phyloP scores from a whole-genome alignment of 1,140 invertebrate species.

The Meloidogyne floridensis region DNA sequence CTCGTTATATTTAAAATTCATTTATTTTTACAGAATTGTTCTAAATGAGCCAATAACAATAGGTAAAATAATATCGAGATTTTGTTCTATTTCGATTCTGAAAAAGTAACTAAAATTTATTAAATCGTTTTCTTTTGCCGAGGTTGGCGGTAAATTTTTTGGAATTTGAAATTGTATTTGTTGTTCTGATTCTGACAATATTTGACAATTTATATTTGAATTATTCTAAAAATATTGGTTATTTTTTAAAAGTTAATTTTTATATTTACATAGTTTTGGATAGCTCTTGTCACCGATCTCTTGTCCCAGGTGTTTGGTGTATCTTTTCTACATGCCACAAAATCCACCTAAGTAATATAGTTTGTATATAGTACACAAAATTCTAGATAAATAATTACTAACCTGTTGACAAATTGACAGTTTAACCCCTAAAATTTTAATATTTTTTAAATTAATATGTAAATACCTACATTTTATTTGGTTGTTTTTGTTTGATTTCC shows the following conservation, averaged over 20 bases:
- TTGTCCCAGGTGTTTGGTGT: conserved; percentile 22
- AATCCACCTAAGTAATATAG: conserved; percentile 36
- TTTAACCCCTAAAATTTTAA: neutral
- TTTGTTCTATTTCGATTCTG: conserved; percentile 50
- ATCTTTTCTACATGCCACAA: conserved; percentile 33
- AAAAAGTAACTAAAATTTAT: conserved; percentile 52
- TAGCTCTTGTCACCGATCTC: conserved; percentile 51
- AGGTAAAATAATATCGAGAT: conserved; percentile 56
- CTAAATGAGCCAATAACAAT: conserved; percentile 48
- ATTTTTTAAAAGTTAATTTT: neutral
- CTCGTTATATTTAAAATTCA: neutral
- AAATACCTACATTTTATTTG: neutral
- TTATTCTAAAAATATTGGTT: conserved; percentile 42
- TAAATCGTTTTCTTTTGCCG: conserved; percentile 48
- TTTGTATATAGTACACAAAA: too few species aligned
- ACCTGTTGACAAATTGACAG: neutral
- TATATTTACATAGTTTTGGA: conserved; percentile 45
- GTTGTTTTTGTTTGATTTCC: conserved; percentile 34
- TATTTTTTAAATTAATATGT: neutral
- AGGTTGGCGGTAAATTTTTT: conserved; percentile 48
- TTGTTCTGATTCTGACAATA: conserved; percentile 42
- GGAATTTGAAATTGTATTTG: conserved; percentile 46
- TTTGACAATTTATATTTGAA: conserved; percentile 41
- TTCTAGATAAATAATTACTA: neutral
- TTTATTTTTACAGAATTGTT: conserved; percentile 7